Evolutionary conservation across 2,797 vertebrate species (phyloP).

Genomic region (Prionace glauca): DNA sequence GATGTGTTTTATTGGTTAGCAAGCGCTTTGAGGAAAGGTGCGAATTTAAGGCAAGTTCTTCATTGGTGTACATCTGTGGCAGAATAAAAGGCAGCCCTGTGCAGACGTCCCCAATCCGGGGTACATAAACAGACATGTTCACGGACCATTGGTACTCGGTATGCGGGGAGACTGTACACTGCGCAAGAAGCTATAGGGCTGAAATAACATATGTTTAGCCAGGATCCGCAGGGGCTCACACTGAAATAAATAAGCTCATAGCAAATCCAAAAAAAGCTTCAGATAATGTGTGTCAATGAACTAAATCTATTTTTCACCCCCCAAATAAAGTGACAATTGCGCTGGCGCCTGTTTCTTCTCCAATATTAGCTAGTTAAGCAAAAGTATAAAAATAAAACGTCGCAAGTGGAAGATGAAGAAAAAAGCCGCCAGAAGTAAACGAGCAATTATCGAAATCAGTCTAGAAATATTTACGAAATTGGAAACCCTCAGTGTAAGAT

Average conservation of each 20-base stretch:
- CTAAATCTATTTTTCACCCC: background rate
- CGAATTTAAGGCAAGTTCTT: background rate
- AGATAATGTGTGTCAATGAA: background rate
- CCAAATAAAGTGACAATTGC: background rate
- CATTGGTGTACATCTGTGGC: background rate
- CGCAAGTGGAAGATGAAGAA: background rate
- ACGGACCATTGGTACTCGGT: background rate
- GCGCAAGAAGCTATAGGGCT: background rate
- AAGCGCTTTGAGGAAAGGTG: background rate
- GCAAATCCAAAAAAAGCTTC: background rate
- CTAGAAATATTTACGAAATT: conserved; percentile 21
- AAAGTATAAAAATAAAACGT: background rate
- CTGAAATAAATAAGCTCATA: background rate
- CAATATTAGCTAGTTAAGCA: background rate
- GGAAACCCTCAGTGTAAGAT: background rate
- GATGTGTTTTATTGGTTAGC: background rate
- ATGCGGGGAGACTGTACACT: background rate
- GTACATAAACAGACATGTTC: no score
- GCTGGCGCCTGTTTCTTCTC: background rate
- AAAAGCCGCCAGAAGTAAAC: background rate
- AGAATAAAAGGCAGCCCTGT: background rate
- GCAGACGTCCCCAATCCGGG: background rate
- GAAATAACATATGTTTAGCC: background rate
- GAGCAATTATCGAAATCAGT: background rate
- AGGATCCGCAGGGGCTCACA: background rate